Percentiles rank a stretch among this genome's conserved stretches.
phyloP scores from a whole-genome alignment of 2,797 vertebrate species.

The Scolopax rusticola region DNA sequence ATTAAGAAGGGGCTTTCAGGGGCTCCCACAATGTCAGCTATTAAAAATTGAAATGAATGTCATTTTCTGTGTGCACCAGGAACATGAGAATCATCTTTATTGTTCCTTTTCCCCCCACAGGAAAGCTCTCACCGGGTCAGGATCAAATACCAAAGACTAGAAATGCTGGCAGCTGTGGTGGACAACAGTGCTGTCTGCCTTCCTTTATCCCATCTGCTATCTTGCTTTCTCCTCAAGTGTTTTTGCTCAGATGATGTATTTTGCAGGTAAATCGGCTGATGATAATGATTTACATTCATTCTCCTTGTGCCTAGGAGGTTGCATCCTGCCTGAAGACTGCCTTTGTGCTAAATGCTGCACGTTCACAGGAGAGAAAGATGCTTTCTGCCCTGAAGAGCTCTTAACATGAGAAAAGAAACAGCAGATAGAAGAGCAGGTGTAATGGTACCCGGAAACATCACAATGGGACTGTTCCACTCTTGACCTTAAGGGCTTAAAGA shows the following conservation, averaged over 20 bases:
- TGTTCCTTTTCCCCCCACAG: neutral
- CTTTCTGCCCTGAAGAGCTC: neutral
- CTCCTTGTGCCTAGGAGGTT: neutral
- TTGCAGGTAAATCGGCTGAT: accelerated
- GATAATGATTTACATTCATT: neutral
- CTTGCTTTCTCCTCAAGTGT: neutral
- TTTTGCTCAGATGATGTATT: neutral
- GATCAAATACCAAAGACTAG: neutral
- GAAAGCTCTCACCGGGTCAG: neutral
- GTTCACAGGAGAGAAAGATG: neutral
- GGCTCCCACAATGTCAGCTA: neutral
- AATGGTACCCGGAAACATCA: accelerated
- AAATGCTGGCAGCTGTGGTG: neutral
- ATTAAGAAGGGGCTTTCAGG: neutral
- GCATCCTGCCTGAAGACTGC: neutral
- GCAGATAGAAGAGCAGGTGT: neutral
- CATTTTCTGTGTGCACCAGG: neutral
- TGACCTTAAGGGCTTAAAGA: neutral
- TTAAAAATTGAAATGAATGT: neutral
- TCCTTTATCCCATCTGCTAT: neutral
- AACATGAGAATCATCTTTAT: neutral
- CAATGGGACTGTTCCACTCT: neutral
- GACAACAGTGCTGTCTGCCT: neutral
- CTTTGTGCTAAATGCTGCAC: neutral
- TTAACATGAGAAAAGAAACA: neutral